Conservation (phyloP, 2,113 vertebrate genomes). For the Nyctibius bracteatus region DNA sequence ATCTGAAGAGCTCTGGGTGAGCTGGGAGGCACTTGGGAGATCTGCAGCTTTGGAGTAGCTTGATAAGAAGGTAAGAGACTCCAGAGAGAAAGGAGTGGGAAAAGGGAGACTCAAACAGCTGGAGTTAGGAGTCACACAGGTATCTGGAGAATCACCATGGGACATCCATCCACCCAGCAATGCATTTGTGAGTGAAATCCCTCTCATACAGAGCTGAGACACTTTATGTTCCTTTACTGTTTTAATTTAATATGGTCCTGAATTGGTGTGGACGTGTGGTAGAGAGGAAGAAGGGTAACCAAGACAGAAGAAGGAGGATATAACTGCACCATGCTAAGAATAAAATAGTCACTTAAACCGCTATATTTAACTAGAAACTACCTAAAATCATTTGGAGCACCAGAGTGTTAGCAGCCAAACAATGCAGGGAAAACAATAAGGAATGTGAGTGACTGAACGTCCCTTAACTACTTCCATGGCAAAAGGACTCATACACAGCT, state of each 20-base stretch:
- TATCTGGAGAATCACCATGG: not conserved
- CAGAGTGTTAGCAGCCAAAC: not conserved
- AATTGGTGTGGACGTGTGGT: not conserved
- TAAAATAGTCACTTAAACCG: not conserved
- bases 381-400: not conserved
- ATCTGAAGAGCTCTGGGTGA: not conserved
- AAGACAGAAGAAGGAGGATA: not conserved
- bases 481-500: not conserved
- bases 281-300: not conserved
- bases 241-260: not conserved
- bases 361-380: not conserved
- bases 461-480: not conserved
- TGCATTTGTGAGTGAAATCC: not conserved
- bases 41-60: not conserved
- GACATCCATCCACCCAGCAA: not conserved
- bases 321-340: not conserved
- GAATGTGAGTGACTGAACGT: fast-evolving
- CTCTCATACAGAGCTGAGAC: not conserved
- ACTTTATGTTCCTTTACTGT: not conserved
- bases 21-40: not conserved
- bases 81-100: not conserved
- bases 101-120: not conserved
- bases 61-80: not conserved
- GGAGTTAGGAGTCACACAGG: not conserved
- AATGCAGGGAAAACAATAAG: not conserved